Conservation (phyloP, 2,113 vertebrate species). For the Hoplias malabaricus region DNA sequence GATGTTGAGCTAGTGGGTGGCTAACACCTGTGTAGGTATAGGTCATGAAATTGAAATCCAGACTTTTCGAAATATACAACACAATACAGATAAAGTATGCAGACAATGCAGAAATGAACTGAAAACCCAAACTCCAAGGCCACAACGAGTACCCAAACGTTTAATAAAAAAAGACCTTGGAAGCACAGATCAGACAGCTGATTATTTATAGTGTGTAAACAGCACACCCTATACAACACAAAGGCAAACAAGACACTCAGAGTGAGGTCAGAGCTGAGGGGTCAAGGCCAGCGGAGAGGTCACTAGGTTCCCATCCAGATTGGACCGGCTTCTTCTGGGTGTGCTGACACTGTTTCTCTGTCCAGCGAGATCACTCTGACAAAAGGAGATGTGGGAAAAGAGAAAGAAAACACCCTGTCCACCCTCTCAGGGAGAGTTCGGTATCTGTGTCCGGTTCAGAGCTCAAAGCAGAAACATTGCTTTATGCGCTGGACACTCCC, state of each 20-base stretch:
- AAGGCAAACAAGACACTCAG: neutral
- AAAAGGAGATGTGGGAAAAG: neutral
- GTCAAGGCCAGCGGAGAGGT: neutral
- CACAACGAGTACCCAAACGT: no score
- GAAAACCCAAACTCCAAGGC: no score
- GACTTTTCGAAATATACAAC: no score
- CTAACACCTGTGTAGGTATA: neutral
- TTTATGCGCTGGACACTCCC: neutral
- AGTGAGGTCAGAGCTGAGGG: neutral
- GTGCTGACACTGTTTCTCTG: neutral
- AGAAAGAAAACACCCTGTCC: neutral
- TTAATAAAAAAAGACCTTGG: no score
- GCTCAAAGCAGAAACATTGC: neutral
- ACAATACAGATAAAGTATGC: no score
- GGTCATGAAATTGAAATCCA: neutral
- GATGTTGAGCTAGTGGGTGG: neutral
- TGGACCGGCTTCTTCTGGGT: neutral
- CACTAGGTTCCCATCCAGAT: constrained; percentile 18
- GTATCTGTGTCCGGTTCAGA: neutral
- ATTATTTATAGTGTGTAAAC: constrained; percentile 1
- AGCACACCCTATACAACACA: neutral
- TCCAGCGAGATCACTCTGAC: neutral
- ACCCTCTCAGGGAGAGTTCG: neutral
- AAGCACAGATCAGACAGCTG: no score
- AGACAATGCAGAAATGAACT: no score